Base-by-base conservation (phyloP, 2,888 invertebrate species). In the Pandemis cinnamomeana region DNA sequence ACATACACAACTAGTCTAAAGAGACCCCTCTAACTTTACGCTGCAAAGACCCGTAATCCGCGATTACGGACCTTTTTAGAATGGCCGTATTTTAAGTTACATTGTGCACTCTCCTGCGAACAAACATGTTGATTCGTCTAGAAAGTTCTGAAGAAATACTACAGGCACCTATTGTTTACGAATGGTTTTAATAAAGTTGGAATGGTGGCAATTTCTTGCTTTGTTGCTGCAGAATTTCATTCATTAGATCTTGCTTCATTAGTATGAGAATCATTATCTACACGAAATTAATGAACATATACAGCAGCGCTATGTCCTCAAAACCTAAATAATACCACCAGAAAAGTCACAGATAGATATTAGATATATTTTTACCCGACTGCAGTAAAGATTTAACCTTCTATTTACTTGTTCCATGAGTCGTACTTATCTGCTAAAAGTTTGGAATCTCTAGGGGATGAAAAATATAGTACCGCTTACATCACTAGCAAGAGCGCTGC, bases 41-140 rank as follows among this genome's bases (percentile, higher is more conserved):
- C 66, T 67, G 71, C 77, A 76, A 79, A 79, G 81, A 76, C 78
- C 80, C 74, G 64, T 75, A 79, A 78, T 81, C 81, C 74, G 80
- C 80, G 79, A 82, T 80, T 77, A 78, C 76, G 82, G 91, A 64
- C 89, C 90, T 79, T 51, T 71, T 70, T 80, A 78, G 73, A 81
- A 58, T 87, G 85, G 90, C 78, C 75, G 80, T 83, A 84, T 86
- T 82, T 87, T 85, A 86, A 89, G 86, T 85, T 87, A 86, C 83
- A 87, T 86, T 84, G 81, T 87, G 86, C 87, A 88, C 82, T 88
- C 75, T 79, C 79, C 83, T 86, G 85, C 84, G 83, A 86, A 87
- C 87, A 87, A 90, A 89, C 86, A 88, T 80, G 85, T 85, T 84
- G 84, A 87, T 86, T 78, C 80, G 91, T 91, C 91, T 92, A 87